Base-by-base conservation (phyloP, 2,797 vertebrate genomes). In the Heterohyrax brucei region DNA sequence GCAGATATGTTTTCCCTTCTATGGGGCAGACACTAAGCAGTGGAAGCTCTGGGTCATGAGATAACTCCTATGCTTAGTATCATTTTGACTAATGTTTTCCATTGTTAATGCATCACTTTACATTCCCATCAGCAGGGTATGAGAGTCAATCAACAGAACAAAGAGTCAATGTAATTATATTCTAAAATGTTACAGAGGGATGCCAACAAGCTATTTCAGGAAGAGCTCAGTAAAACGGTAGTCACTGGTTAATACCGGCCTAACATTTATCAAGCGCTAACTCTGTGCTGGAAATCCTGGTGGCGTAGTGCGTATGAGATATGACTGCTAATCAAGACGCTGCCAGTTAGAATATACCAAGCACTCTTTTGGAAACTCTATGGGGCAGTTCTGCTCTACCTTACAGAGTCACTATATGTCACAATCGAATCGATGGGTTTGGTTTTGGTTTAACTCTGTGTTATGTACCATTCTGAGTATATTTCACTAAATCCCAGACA, bases 401-500 rank as follows among this genome's bases (percentile, higher is more conserved):
- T 39, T 39, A 39, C 39, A 39, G 39, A 39, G 39, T 39, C 39
- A 39, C 39, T 39, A 39, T 39, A 39, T 39, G 39, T 39, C 39
- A 39, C 39, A 39, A 39, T 39, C 39, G 39, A 39, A 39, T 39
- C 39, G 39, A 39, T 39, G 39, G 39, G 39, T 39, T 39, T 39
- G 39, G 39, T 39, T 39, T 39, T 39, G 39, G 39, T 39, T 39
- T 82, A 87, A 89, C 21, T 81, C 16, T 89, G 48, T 18, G 22
- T 14, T 28, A 95, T 9, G 3, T 28, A 76, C 33, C 73, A 10
- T 89, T 94, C 1, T 68, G 82, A 94, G 48, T 61, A 53, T 30
- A 73, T 83, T 82, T 91, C 75, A 95, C 39, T 70, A 90, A 94
- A 80, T 76, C 83, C 72, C 90, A 91, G 21, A 16, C 62, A 90